Evolutionary conservation across 64 coral and sea anemone genomes (phyloP), one percentile per base, ranked within the genome.

Genomic region (Orbicella faveolata): DNA sequence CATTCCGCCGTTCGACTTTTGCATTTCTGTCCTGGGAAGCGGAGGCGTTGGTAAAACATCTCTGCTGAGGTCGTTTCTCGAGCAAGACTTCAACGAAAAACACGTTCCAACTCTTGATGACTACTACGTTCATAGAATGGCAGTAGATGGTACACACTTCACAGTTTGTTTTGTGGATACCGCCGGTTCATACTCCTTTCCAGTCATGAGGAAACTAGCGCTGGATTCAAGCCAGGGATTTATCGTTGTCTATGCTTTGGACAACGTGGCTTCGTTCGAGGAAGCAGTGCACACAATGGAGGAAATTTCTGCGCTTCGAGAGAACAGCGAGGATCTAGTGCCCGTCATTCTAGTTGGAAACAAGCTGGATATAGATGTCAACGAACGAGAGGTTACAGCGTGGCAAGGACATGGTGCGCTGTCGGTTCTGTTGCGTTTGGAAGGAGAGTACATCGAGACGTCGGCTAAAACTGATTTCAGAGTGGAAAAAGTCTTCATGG

Each of bases 21-120:
- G 93, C 25, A 96, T 96, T 30, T 83, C 91, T 73, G 57, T 96
- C 37, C 72, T 96, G 14, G 95, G 95, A 63, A 86, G 88, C 10
- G 92, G 69, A 55, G 83, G 77, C 19, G 95, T 96, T 36, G 95
- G 95, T 1, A 96, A 96, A 79, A 96, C 95, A 23, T 76, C 92
- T 7, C 75, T 96, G 3, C 61, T 96, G 11, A 93, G 63, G 70
- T 81, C 92, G 23, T 96, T 96, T 64, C 90, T 96, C 61, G 88
- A 83, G 0, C 75, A 96, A 36, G 62, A 81, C 23, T 96, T 96
- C 36, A 79, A 88, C 13, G 92, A 96, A 55, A 89, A 96, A 30
- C 95, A 96, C 23, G 76, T 87, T 19, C 92, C 95, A 0, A 96
- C 95, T 0, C 78, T 96, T 1, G 95, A 94, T 54, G 95, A 96